Percentiles rank a stretch among this genome's conserved stretches.
These are phyloP conservation scores for Ciconia boyciana DNA, from an alignment of 2,113 vertebrate genomes.

Conservation along the genomic window DNA sequence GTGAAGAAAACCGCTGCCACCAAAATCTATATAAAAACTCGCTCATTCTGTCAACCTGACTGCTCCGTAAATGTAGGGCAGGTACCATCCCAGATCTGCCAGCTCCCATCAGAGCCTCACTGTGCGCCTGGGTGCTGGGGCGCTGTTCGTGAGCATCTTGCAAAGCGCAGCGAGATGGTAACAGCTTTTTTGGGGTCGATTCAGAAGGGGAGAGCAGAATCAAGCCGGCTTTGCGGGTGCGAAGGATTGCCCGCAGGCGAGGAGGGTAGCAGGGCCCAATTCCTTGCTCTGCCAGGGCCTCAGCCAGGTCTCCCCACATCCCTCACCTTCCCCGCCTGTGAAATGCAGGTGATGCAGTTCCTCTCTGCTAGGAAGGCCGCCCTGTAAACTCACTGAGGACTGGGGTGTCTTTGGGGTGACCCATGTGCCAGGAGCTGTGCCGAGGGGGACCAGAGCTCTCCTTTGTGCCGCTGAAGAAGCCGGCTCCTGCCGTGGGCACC, in stretches of 20 bases:
- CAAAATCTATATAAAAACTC: conserved; percentile 20
- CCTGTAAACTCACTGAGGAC: rapidly evolving
- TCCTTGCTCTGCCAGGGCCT: not conserved
- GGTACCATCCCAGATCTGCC: conserved; percentile 43
- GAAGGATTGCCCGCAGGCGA: rapidly evolving
- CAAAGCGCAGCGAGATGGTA: rapidly evolving
- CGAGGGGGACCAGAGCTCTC: rapidly evolving
- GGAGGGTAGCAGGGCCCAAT: not conserved
- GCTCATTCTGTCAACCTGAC: conserved; percentile 29
- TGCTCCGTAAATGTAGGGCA: conserved; percentile 40
- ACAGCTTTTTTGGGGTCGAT: not conserved
- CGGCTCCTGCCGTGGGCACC: not conserved
- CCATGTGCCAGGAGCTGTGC: rapidly evolving
- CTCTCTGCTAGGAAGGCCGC: not conserved
- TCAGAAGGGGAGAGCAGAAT: not conserved
- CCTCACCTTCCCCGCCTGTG: not conserved
- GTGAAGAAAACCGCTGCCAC: not conserved
- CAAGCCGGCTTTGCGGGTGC: rapidly evolving
- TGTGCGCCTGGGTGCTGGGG: rapidly evolving
- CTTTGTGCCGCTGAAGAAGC: not conserved
- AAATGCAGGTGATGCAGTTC: not conserved
- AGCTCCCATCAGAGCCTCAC: not conserved
- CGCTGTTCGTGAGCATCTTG: not conserved
- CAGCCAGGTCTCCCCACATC: rapidly evolving
- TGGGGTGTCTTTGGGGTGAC: not conserved